Conservation (phyloP, 2,888 invertebrate genomes). For the Phyto melanocephala region DNA sequence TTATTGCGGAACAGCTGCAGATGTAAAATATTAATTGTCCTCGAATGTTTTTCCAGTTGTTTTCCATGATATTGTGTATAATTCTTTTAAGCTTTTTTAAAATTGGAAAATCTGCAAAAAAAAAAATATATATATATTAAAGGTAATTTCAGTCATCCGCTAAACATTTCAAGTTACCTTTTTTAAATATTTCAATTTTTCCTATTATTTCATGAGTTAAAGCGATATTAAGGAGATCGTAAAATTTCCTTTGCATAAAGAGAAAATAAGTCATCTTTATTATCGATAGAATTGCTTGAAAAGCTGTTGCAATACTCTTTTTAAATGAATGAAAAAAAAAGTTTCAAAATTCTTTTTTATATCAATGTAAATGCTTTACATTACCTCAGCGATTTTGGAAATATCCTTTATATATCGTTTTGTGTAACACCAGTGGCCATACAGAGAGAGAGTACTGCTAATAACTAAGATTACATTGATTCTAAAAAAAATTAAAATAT, state of each 20-base stretch:
- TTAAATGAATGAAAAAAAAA: no score
- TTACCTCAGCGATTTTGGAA: slow-evolving; percentile 70
- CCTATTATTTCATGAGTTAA: slow-evolving; percentile 69
- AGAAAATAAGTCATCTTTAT: slow-evolving; percentile 71
- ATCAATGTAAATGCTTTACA: background rate
- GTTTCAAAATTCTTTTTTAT: background rate
- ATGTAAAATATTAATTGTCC: slow-evolving; percentile 70
- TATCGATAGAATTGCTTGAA: slow-evolving; percentile 68
- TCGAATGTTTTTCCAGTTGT: slow-evolving; percentile 69
- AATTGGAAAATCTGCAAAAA: slow-evolving; percentile 68
- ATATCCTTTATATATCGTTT: slow-evolving; percentile 67
- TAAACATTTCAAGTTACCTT: slow-evolving; percentile 39
- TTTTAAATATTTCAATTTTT: slow-evolving; percentile 69
- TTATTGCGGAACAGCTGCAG: slow-evolving; percentile 63
- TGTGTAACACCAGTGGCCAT: slow-evolving; percentile 69
- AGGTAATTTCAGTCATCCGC: background rate
- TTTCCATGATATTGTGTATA: slow-evolving; percentile 67
- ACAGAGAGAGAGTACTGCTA: slow-evolving; percentile 66
- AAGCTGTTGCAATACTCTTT: slow-evolving; percentile 68
- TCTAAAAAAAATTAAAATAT: slow-evolving; percentile 57
- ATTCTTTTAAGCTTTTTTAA: slow-evolving; percentile 65
- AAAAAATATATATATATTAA: no score
- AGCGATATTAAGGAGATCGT: slow-evolving; percentile 66
- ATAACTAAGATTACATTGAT: slow-evolving; percentile 68
- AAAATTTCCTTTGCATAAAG: slow-evolving; percentile 68